Evolutionary conservation across 2,888 invertebrate genomes (phyloP).

Genomic region (Noctua pronuba): DNA sequence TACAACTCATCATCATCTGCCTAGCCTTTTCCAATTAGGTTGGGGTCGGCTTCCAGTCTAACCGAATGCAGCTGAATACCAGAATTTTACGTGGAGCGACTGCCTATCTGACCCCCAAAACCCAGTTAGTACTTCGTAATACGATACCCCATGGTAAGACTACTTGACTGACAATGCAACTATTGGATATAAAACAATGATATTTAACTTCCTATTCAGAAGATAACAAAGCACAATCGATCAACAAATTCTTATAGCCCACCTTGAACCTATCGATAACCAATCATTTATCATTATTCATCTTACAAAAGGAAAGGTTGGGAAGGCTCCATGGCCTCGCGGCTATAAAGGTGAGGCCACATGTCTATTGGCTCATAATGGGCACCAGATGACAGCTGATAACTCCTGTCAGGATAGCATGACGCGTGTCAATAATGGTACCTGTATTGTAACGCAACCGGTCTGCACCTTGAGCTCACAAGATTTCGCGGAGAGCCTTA

Average conservation of each 20-base stretch:
- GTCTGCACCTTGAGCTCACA: conserved; percentile 48
- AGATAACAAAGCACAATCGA: conserved; percentile 71
- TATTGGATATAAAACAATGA: conserved; percentile 58
- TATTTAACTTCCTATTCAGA: conserved; percentile 54
- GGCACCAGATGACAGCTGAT: conserved; percentile 86
- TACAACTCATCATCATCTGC: not conserved
- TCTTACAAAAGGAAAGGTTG: conserved; percentile 79
- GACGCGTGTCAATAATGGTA: conserved; percentile 57
- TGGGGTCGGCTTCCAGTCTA: not conserved
- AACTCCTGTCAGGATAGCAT: conserved; percentile 68
- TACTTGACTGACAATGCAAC: not conserved
- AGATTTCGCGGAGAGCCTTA: conserved; percentile 46
- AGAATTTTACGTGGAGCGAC: too few relatives aligned
- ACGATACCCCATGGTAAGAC: not conserved
- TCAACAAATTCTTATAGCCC: conserved; percentile 69
- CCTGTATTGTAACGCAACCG: conserved; percentile 50
- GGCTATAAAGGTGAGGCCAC: conserved; percentile 78
- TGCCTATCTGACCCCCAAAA: too few relatives aligned
- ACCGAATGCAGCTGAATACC: too few relatives aligned
- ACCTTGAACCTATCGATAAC: conserved; percentile 78
- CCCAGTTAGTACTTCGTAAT: not conserved
- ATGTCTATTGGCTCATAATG: conserved; percentile 83
- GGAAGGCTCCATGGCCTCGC: conserved; percentile 78
- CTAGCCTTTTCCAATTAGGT: not conserved
- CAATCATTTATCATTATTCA: conserved; percentile 71